Evolutionary conservation across 2,797 vertebrate genomes (phyloP).

Genomic region (Ctenopoma multispine): DNA sequence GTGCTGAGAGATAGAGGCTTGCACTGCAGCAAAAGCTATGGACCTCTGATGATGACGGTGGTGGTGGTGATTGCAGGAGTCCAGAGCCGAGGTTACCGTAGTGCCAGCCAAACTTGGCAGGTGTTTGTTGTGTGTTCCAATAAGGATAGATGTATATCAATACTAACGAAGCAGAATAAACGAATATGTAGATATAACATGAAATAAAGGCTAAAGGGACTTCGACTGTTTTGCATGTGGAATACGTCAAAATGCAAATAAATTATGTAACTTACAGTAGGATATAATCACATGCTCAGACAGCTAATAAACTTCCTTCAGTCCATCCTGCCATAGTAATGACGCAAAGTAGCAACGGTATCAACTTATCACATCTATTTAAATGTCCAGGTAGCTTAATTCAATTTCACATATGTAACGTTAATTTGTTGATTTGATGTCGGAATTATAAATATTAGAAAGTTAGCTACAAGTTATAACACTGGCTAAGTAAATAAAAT

Average conservation of each 20-base stretch:
- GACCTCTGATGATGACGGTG: constrained; percentile 48
- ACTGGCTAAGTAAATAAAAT: constrained; percentile 6
- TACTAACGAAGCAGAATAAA: constrained; percentile 4
- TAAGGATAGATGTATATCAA: constrained; percentile 3
- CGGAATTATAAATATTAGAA: background rate
- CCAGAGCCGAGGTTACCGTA: constrained; percentile 54
- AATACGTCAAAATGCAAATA: constrained; percentile 22
- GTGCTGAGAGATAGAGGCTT: constrained; percentile 47
- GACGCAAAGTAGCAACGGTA: constrained; percentile 13
- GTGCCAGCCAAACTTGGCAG: constrained; percentile 59
- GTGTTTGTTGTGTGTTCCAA: constrained; percentile 25
- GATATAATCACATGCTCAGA: background rate
- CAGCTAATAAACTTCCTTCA: constrained; percentile 22
- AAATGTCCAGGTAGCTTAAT: constrained; percentile 59
- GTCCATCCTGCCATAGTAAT: constrained; percentile 3
- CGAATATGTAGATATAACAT: background rate
- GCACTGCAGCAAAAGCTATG: constrained; percentile 69
- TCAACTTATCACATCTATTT: constrained; percentile 61
- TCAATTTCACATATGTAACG: background rate
- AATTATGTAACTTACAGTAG: constrained; percentile 21
- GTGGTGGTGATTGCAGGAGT: constrained; percentile 52
- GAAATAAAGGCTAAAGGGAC: background rate
- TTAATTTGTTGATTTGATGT: background rate
- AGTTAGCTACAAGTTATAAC: too few relatives aligned
- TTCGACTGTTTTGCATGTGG: background rate